Evolutionary conservation across 2,888 invertebrate species (phyloP), one percentile per base, ranked within the genome.

Genomic region (Chloroclysta siterata): DNA sequence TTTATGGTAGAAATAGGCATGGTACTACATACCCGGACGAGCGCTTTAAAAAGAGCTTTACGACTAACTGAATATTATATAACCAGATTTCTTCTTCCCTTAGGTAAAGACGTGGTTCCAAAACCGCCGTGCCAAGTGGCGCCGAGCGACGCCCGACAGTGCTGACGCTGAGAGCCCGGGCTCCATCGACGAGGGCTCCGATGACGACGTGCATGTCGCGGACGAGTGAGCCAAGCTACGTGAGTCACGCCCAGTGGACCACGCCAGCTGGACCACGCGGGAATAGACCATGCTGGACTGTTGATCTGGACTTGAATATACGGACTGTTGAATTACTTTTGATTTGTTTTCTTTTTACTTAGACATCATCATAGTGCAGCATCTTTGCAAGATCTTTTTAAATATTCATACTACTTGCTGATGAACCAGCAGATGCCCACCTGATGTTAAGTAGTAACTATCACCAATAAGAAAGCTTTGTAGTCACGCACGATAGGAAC

Each of bases 61-160:
- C 22, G 22, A 22, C 22, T 2, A 22, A 22, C 22, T 22, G 1
- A 2, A 22, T 22, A 22, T 3, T 22, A 22, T 3, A 2, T 22
- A 22, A 22, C 22, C 22, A 22, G 1, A 22, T 22, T 22, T 22
- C 22, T 22, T n/a, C 17, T 6, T 48, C n/a, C 42, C 29, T 41
- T 89, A 96, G 95, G 96, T 96, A 10, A 96, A 96, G 84, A 97
- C 97, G 0, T 96, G 96, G 96, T 96, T 96, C 82, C 96, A 96
- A 87, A 96, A 96, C 81, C 92, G 96, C 1, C 94, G 96, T 44
- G 96, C 96, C 11, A 96, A 96, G 87, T 97, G 96, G 96, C 93
- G 97, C 13, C 89, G 96, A 33, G 85, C 87, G 0, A 89, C 85
- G 55, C 94, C 87, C 22, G 89, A 83, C 75, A 85, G 84, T 61